These are phyloP conservation scores for Conomelus anceps DNA, from an alignment of 2,888 invertebrate species.

Conservation along the genomic window DNA sequence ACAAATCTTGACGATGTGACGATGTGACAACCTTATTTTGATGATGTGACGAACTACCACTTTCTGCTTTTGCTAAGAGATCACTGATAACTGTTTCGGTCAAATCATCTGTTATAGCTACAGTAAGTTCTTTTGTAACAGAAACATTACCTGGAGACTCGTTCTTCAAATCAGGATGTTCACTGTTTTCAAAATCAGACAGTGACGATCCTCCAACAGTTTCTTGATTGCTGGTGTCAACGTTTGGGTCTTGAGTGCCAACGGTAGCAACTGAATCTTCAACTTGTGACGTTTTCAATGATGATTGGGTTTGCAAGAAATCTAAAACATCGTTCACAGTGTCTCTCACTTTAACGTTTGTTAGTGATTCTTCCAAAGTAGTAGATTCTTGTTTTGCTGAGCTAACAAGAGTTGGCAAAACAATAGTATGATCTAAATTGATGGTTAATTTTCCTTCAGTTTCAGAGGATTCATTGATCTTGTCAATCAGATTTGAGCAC, in stretches of 20 bases:
- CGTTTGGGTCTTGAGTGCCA: not conserved
- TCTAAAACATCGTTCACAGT: not conserved
- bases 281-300: not conserved
- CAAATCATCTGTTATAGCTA: not conserved
- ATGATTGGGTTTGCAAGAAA: not conserved
- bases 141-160: not conserved
- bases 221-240: not conserved
- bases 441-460: not conserved
- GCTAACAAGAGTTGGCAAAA: too few relatives aligned
- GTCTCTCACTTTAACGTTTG: not conserved
- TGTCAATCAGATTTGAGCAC: not conserved
- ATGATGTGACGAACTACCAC: not conserved
- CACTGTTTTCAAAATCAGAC: not conserved
- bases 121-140: not conserved
- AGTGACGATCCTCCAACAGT: not conserved
- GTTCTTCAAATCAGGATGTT: not conserved
- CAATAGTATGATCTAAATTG: not conserved
- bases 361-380: too few relatives aligned
- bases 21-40: too few relatives aligned
- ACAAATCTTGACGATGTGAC: not conserved
- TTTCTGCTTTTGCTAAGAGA: not conserved
- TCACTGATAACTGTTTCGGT: not conserved
- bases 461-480: not conserved
- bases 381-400: too few relatives aligned
- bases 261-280: not conserved